Evolutionary conservation across 2,888 invertebrate genomes (phyloP).

Genomic region (Craniophora ligustri): DNA sequence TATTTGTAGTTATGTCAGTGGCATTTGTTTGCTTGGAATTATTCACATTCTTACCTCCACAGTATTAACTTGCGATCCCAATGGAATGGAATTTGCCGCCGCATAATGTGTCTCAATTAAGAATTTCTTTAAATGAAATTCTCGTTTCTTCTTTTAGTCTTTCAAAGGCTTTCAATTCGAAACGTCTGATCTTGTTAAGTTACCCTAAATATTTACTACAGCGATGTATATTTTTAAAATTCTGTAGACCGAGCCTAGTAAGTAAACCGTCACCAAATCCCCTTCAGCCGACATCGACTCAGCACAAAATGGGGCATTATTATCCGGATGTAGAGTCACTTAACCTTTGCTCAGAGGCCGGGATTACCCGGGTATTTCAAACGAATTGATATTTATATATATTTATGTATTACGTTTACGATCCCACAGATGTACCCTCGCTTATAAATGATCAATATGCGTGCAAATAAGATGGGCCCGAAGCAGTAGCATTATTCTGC

Average conservation of each 20-base stretch:
- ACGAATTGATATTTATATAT: slow-evolving; percentile 45
- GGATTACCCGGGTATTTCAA: slow-evolving; percentile 32
- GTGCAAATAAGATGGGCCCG: slow-evolving; percentile 54
- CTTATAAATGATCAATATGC: slow-evolving; percentile 58
- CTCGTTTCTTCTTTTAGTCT: no score
- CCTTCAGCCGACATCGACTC: slow-evolving; percentile 18
- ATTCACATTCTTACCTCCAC: slow-evolving; percentile 20
- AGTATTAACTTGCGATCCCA: no score
- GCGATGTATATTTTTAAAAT: slow-evolving; percentile 12
- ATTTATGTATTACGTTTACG: slow-evolving; percentile 32
- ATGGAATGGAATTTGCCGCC: no score
- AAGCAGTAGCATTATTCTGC: slow-evolving; percentile 38
- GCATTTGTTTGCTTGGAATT: slow-evolving; percentile 32
- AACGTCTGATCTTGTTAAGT: no score
- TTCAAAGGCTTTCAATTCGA: no score
- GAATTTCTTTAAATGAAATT: no score
- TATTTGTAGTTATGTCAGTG: slow-evolving; percentile 32
- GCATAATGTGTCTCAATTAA: no score
- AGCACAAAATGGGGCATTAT: slow-evolving; percentile 36
- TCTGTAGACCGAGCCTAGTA: slow-evolving; percentile 1
- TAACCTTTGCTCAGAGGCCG: slow-evolving; percentile 38
- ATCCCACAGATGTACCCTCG: slow-evolving; percentile 49
- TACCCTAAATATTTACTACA: slow-evolving; percentile 8
- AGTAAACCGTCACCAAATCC: slow-evolving; percentile 12
- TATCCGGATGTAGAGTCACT: slow-evolving; percentile 35